Percentiles rank a stretch among this genome's conserved stretches.
Conservation (phyloP, 2,113 vertebrate genomes). For the Rhadina sibilatrix region DNA sequence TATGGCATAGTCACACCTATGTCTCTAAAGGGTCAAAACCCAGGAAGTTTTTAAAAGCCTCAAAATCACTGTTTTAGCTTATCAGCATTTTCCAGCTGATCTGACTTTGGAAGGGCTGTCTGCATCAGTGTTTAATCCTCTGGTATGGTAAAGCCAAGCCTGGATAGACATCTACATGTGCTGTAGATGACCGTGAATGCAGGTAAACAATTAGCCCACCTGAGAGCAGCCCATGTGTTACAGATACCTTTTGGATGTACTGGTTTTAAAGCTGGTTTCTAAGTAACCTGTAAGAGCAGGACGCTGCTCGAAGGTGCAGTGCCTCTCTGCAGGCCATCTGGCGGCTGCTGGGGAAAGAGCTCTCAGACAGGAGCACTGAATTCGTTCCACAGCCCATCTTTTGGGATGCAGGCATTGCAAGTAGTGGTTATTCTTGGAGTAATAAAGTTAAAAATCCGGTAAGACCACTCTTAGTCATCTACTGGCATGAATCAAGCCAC, state of each 20-base stretch:
- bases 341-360: neutral
- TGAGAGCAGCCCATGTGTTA: neutral
- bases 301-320: rapidly evolving
- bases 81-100: neutral
- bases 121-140: neutral
- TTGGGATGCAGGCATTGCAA: neutral
- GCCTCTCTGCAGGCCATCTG: neutral
- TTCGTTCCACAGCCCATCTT: neutral
- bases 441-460: neutral
- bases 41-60: neutral
- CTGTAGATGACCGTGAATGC: neutral
- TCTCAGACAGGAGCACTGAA: neutral
- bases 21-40: neutral
- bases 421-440: neutral
- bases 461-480: neutral
- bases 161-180: neutral
- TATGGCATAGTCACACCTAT: neutral
- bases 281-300: neutral
- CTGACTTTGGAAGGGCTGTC: neutral
- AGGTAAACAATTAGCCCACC: neutral
- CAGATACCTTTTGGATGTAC: neutral
- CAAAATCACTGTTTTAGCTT: neutral
- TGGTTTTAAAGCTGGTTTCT: neutral
- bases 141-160: neutral
- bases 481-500: neutral